Evolutionary conservation across 2,113 vertebrate species (phyloP), one percentile per base, ranked within the genome.

Genomic region (Eptatretus burgeri): DNA sequence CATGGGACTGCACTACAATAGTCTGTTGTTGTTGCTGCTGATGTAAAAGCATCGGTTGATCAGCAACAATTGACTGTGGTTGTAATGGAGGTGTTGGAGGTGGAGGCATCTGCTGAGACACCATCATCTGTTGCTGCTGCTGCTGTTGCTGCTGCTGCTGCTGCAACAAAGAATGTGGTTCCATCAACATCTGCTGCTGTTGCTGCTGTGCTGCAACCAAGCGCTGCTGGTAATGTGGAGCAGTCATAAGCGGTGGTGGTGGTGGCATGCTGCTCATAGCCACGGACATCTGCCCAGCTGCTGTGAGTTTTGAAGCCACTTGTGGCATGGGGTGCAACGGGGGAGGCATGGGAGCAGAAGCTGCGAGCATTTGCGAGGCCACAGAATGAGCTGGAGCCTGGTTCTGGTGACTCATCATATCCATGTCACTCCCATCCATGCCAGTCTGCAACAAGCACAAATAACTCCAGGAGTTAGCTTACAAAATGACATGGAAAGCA

Each of bases 151-250:
- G 56, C 12, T 60, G 56, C 56, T 60, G 53, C 9, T 60, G 53
- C 53, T 60, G 53, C 27, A 41, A 41, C 27, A 41, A 41, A 41
- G 27, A 41, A 41, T 41, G 27, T 41, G 27, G 27, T 41, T 41
- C 27, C 53, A n/a, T 16, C 8, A n/a, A 18, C 53, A n/a, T 16
- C 10, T 60, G 53, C 11, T 60, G 53, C 53, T 60, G 53, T 11
- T 60, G 53, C 53, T 60, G 53, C 53, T 60, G 53, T 20, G n/a
- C n/a, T n/a, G 56, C 56, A 20, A 20, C 56, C n/a, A 60, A 20
- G n/a, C 56, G 56, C 56, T 60, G 56, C n/a, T 60, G 56, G 56
- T 60, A 60, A 20, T 60, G 56, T 20, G 56, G 56, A 19, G 56
- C 56, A 20, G n/a, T 60, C 56, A 60, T 60, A 20, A 60, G 56